phyloP scores from a whole-genome alignment of 2,113 vertebrate species.

The Okapia johnstoni region DNA sequence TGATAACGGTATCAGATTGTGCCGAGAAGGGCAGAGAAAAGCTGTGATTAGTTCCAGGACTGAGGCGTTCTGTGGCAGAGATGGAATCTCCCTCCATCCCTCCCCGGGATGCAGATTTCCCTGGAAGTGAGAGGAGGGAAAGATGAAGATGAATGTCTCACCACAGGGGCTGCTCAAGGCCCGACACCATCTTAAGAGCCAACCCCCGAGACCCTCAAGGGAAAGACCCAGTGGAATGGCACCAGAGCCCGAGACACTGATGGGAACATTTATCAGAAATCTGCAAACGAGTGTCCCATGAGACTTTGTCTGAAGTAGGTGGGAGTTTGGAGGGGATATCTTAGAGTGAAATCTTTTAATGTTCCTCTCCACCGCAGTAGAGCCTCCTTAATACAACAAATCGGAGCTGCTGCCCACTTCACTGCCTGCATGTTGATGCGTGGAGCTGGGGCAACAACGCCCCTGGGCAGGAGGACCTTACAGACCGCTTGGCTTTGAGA shows the following conservation, averaged over 20 bases:
- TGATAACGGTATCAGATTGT: neutral
- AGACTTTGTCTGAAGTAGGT: neutral
- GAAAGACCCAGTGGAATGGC: neutral
- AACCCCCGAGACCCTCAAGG: neutral
- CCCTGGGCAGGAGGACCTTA: neutral
- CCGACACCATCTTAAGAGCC: neutral
- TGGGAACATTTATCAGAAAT: neutral
- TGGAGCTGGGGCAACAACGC: neutral
- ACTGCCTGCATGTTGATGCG: constrained; percentile 62
- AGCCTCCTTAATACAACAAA: constrained; percentile 57
- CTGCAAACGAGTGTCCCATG: neutral
- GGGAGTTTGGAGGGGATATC: neutral
- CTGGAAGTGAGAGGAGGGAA: neutral
- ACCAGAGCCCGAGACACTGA: neutral
- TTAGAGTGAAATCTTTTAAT: constrained; percentile 43
- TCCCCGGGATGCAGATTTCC: neutral
- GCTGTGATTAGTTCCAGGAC: neutral
- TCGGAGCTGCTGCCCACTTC: constrained; percentile 59
- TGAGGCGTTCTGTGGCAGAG: neutral
- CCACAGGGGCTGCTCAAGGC: neutral
- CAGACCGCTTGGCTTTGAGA: constrained; percentile 62
- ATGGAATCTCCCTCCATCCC: neutral
- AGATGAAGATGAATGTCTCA: neutral
- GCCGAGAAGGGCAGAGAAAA: neutral
- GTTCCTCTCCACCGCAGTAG: constrained; percentile 51